phyloP scores from a whole-genome alignment of 2,113 vertebrate species.

The Phrynocephalus versicolor region DNA sequence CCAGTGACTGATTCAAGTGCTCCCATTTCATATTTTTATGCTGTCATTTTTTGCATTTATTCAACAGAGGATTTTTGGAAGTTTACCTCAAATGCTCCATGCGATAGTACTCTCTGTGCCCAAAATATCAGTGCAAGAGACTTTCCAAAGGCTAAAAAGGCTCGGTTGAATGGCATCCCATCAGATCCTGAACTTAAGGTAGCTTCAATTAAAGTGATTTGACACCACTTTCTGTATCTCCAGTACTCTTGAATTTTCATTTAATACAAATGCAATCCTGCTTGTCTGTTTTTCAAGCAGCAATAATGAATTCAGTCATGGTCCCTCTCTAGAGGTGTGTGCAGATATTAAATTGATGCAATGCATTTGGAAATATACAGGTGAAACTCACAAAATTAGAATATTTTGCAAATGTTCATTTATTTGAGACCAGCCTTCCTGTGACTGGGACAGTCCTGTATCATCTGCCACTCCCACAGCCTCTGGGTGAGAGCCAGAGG shows the following conservation, averaged over 20 bases:
- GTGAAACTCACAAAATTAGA: no score
- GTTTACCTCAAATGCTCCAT: constrained; percentile 13
- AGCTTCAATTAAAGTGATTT: background rate
- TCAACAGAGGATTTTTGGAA: constrained; percentile 26
- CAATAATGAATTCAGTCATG: no score
- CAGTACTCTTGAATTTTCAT: background rate
- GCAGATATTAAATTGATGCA: no score
- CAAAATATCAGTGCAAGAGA: background rate
- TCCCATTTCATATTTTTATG: background rate
- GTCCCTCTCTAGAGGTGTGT: no score
- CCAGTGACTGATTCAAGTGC: no score
- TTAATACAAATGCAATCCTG: background rate
- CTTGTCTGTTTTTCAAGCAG: no score
- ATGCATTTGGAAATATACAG: no score
- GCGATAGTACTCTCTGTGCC: background rate
- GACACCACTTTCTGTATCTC: background rate
- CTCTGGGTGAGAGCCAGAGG: no score
- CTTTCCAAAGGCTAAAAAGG: background rate
- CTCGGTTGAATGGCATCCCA: background rate
- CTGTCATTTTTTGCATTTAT: background rate
- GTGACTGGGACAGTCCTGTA: no score
- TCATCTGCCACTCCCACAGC: no score
- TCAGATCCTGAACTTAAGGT: constrained; percentile 48
- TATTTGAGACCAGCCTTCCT: no score
- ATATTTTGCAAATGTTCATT: no score